Evolutionary conservation across 92 coral and sea anemone species (phyloP).

Genomic region (Epizoanthus scotinus): DNA sequence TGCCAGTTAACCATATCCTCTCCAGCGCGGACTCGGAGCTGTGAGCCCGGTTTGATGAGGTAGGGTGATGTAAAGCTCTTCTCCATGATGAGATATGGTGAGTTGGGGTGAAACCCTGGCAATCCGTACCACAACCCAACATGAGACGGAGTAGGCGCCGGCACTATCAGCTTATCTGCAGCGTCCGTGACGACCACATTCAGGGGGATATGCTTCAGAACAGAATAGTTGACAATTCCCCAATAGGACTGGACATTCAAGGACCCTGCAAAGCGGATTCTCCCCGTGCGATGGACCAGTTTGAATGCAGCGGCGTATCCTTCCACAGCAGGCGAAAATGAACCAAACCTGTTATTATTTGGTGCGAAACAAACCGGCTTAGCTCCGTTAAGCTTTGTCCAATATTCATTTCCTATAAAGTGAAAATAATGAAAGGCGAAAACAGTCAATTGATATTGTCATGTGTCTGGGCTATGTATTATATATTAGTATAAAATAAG

Average conservation of each 20-base stretch:
- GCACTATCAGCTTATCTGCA: constrained; percentile 6
- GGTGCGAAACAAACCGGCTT: constrained; percentile 2
- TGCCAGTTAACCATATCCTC: background rate
- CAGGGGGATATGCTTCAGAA: background rate
- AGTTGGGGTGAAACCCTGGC: constrained; percentile 2
- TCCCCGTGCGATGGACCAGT: constrained; percentile 16
- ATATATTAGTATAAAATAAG: no score
- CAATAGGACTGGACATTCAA: background rate
- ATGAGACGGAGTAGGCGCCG: background rate
- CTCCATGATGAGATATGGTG: background rate
- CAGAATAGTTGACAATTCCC: constrained; percentile 3
- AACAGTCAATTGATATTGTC: no score
- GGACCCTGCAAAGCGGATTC: constrained; percentile 4
- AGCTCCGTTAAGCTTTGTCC: constrained; percentile 20
- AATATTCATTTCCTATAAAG: constrained; percentile 4
- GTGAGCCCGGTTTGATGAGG: constrained; percentile 16
- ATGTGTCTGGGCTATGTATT: no score
- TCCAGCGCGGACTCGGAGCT: constrained; percentile 6
- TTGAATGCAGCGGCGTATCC: constrained; percentile 10
- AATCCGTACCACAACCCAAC: background rate
- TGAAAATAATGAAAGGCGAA: background rate
- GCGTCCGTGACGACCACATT: constrained; percentile 1
- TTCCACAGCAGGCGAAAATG: constrained; percentile 4
- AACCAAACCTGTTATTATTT: background rate
- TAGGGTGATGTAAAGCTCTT: constrained; percentile 6